These are phyloP conservation scores for Vipera ursinii DNA, from an alignment of 2,797 vertebrate species.

Conservation along the genomic window DNA sequence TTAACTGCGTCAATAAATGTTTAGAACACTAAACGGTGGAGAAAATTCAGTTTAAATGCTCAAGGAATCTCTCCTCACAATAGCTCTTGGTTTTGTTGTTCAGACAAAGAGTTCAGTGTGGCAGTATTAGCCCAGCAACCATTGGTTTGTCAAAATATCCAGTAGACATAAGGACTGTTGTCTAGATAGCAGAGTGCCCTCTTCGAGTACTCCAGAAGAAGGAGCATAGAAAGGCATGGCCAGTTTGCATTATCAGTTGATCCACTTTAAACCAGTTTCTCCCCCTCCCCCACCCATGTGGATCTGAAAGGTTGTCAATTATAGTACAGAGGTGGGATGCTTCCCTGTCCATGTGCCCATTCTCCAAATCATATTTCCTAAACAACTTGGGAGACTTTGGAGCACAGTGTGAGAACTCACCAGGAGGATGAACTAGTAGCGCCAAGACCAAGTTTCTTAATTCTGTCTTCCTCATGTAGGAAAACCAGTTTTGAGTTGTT, in stretches of 20 bases:
- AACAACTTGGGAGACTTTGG: neutral
- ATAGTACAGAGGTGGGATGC: neutral
- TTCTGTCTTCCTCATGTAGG: neutral
- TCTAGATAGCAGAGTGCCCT: neutral
- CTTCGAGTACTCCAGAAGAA: neutral
- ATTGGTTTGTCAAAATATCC: neutral
- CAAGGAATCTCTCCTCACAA: neutral
- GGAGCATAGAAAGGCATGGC: neutral
- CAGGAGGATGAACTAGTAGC: neutral
- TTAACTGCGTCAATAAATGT: neutral
- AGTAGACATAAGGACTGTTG: neutral
- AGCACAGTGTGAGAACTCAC: neutral
- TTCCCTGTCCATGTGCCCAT: neutral
- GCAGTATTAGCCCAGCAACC: neutral
- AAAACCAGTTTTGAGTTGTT: neutral
- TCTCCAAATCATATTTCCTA: neutral
- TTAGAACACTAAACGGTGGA: neutral
- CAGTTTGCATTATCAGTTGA: neutral
- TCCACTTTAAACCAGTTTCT: neutral
- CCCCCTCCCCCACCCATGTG: neutral
- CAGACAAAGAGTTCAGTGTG: neutral
- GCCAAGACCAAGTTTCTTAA: neutral
- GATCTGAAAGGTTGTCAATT: neutral
- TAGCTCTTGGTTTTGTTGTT: neutral
- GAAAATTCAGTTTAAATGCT: neutral